phyloP scores from a whole-genome alignment of 2,888 invertebrate species.

The Drosophila fulvimacula region DNA sequence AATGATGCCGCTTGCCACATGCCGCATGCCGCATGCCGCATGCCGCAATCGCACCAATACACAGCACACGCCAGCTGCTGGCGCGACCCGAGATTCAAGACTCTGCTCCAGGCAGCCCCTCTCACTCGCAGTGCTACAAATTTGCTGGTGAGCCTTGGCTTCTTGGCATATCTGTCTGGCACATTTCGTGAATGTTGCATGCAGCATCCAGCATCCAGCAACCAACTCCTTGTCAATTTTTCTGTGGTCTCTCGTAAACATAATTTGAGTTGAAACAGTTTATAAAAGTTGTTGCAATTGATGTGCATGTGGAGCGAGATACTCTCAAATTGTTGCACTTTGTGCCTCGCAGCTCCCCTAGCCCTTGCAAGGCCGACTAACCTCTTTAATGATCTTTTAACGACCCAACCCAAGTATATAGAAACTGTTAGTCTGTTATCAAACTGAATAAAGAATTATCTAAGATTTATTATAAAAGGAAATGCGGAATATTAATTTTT shows the following conservation, averaged over 20 bases:
- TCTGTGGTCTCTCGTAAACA: slow-evolving; percentile 71
- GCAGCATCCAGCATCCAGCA: neutral
- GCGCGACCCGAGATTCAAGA: neutral
- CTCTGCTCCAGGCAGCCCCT: neutral
- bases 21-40: slow-evolving; percentile 21
- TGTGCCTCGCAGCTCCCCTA: neutral
- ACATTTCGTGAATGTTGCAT: slow-evolving; percentile 59
- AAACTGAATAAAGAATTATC: slow-evolving; percentile 34
- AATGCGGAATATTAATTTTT: too few species aligned
- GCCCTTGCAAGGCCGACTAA: neutral
- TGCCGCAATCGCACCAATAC: slow-evolving; percentile 46
- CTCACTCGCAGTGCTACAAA: slow-evolving; percentile 22
- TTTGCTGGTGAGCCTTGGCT: slow-evolving; percentile 50
- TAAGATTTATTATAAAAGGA: too few species aligned
- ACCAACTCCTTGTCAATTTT: slow-evolving; percentile 49
- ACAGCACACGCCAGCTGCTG: slow-evolving; percentile 5
- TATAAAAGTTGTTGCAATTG: slow-evolving; percentile 71
- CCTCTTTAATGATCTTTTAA: slow-evolving; percentile 35
- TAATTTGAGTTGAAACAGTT: slow-evolving; percentile 74
- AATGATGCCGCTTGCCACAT: slow-evolving; percentile 61
- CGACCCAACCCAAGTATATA: slow-evolving; percentile 4
- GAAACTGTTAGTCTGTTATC: slow-evolving; percentile 4
- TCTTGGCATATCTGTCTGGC: slow-evolving; percentile 56
- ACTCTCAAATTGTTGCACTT: slow-evolving; percentile 41
- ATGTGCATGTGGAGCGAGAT: slow-evolving; percentile 38